A percentile compares a stretch with the other conserved stretches of the same genome.
Conservation (phyloP, 1,140 invertebrate species). For the Hermetia illucens region DNA sequence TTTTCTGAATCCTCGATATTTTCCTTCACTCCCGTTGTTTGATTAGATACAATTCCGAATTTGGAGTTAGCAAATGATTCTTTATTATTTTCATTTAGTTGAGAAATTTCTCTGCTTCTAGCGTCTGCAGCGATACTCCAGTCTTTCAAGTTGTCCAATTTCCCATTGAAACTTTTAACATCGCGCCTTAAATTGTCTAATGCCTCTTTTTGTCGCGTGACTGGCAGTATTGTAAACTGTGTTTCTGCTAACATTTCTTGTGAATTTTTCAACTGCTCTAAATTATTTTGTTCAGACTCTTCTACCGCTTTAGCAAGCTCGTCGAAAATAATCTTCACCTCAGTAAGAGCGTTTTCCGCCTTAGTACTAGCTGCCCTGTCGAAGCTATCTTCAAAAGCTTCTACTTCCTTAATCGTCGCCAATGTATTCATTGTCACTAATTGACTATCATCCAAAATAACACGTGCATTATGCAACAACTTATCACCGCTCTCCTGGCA, state of each 20-base stretch:
- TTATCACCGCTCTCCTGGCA: conserved; percentile 32
- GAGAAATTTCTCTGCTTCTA: conserved; percentile 44
- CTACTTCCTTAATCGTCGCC: conserved; percentile 47
- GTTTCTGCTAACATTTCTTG: conserved; percentile 51
- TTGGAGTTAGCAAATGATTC: conserved; percentile 30
- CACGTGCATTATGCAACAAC: conserved; percentile 38
- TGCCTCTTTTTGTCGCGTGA: conserved; percentile 38
- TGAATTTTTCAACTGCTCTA: conserved; percentile 42
- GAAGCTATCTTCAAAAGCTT: conserved; percentile 46
- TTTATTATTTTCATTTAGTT: conserved; percentile 42
- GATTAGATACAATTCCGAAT: conserved; percentile 32
- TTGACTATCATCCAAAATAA: conserved; percentile 34
- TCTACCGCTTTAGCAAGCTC: conserved; percentile 30
- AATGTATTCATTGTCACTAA: conserved; percentile 36
- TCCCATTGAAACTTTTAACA: conserved; percentile 44
- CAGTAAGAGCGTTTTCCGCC: conserved; percentile 56
- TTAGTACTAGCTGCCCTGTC: conserved; percentile 55
- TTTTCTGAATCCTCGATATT: conserved; percentile 31
- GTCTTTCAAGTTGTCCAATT: conserved; percentile 57
- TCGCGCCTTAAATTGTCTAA: conserved; percentile 39
- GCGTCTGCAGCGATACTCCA: conserved; percentile 46
- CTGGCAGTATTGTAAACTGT: conserved; percentile 46
- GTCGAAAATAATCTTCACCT: conserved; percentile 53
- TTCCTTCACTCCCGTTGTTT: conserved; percentile 29
- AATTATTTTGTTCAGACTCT: conserved; percentile 35